phyloP scores from a whole-genome alignment of 2,888 invertebrate genomes.

The Allolobophora icterica region DNA sequence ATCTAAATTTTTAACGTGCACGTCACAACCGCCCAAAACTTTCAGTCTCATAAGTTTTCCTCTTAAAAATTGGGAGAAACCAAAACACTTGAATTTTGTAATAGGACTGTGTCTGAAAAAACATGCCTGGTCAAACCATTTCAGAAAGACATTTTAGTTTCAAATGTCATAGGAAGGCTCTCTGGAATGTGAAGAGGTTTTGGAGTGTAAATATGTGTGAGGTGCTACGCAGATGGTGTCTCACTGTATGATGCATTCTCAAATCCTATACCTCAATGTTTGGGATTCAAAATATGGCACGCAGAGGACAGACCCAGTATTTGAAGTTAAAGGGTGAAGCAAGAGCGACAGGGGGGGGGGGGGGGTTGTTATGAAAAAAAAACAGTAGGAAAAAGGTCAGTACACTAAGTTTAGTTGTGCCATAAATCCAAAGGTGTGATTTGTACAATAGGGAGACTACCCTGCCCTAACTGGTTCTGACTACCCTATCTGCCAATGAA shows the following conservation, averaged over 20 bases:
- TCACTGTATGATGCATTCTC: too few relatives aligned
- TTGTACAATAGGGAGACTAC: not conserved
- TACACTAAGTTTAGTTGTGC: not conserved
- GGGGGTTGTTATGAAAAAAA: too few relatives aligned
- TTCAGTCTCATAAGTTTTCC: not conserved
- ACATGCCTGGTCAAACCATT: not conserved
- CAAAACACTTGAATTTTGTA: not conserved
- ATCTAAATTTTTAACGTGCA: not conserved
- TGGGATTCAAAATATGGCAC: not conserved
- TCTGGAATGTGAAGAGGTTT: not conserved
- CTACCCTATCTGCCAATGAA: too few relatives aligned
- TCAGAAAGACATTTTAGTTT: not conserved
- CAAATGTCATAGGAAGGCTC: not conserved
- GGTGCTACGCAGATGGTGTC: too few relatives aligned
- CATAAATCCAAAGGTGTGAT: not conserved
- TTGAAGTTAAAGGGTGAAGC: not conserved
- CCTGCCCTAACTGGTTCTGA: not conserved
- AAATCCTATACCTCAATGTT: not conserved
- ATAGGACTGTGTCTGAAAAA: not conserved
- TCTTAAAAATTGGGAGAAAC: not conserved
- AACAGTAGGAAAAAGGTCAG: too few relatives aligned
- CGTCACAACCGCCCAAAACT: not conserved
- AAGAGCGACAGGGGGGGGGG: not conserved
- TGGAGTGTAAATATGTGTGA: not conserved
- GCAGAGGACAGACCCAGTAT: not conserved